These are phyloP conservation scores for Hydractinia symbiolongicarpus DNA, from an alignment of 30 jellyfish, hydroid and myxozoan genomes.

Conservation along the genomic window DNA sequence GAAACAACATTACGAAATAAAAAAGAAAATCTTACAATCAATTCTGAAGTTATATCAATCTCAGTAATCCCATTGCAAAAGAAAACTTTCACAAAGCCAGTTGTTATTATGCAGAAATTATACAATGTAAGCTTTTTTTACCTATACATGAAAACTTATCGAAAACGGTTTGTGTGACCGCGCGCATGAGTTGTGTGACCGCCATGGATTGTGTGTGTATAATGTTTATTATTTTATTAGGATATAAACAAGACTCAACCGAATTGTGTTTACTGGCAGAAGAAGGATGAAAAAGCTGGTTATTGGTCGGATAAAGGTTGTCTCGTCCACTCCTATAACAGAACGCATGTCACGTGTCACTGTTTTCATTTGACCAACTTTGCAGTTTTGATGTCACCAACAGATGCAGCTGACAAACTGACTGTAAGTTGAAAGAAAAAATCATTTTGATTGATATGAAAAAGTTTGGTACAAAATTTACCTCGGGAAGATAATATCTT, in stretches of 20 bases:
- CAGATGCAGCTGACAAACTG: slow-evolving; percentile 37
- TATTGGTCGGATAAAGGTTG: slow-evolving; percentile 75
- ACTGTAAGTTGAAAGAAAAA: slow-evolving; percentile 15
- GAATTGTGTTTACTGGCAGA: slow-evolving; percentile 65
- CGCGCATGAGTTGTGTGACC: no score
- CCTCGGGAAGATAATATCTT: no score
- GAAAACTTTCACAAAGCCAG: slow-evolving; percentile 43
- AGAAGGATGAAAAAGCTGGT: slow-evolving; percentile 12
- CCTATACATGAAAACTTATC: no score
- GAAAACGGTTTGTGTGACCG: no score
- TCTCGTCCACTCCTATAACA: slow-evolving; percentile 32
- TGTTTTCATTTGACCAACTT: slow-evolving; percentile 78
- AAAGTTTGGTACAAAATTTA: background rate
- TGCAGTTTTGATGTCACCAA: slow-evolving; percentile 79
- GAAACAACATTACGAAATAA: slow-evolving; percentile 1
- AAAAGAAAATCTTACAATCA: slow-evolving; percentile 2
- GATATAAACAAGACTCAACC: slow-evolving; percentile 16
- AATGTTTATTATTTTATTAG: no score
- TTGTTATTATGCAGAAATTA: slow-evolving; percentile 38
- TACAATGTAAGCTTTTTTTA: slow-evolving; percentile 8
- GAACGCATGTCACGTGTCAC: slow-evolving; percentile 63
- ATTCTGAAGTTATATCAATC: slow-evolving; percentile 46
- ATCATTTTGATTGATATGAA: background rate
- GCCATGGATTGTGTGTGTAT: no score
- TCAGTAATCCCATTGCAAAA: slow-evolving; percentile 40